Conservation (phyloP, 2,888 invertebrate genomes). For the Drosophila koepferae region DNA sequence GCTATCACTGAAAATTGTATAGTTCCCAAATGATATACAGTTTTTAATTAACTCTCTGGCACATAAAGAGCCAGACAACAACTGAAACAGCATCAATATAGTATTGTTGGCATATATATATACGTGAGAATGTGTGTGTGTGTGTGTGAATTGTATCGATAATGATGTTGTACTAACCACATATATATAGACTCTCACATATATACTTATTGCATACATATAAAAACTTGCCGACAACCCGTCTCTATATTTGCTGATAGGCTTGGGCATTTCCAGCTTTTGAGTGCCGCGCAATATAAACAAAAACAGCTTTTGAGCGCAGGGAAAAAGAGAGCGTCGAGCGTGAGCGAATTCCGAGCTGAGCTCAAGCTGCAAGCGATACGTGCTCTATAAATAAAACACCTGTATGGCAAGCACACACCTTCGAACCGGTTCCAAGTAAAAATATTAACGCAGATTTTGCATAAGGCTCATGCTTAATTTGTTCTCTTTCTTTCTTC, state of each 20-base stretch:
- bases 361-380: conserved; percentile 16
- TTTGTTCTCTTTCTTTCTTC: conserved; percentile 13
- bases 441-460: conserved; percentile 27
- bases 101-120: not conserved
- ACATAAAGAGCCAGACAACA: conserved; percentile 21
- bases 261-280: conserved; percentile 76
- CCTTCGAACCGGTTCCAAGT: conserved; percentile 49
- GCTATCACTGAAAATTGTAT: conserved; percentile 43
- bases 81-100: conserved; percentile 42
- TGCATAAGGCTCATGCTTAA: conserved; percentile 10
- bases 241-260: conserved; percentile 57
- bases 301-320: conserved; percentile 38
- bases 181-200: conserved; percentile 5
- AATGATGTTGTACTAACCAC: conserved; percentile 45
- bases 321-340: not conserved
- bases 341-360: conserved; percentile 2
- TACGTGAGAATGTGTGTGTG: not conserved
- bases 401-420: conserved; percentile 39
- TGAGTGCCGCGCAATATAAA: conserved; percentile 44
- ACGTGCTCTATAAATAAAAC: conserved; percentile 50
- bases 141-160: conserved; percentile 28
- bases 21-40: conserved; percentile 48
- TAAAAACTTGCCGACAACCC: conserved; percentile 32
- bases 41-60: conserved; percentile 54
- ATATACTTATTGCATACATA: conserved; percentile 21